Conservation (phyloP, 2,113 vertebrate genomes). For the Cyphomyrus plagiostoma region DNA sequence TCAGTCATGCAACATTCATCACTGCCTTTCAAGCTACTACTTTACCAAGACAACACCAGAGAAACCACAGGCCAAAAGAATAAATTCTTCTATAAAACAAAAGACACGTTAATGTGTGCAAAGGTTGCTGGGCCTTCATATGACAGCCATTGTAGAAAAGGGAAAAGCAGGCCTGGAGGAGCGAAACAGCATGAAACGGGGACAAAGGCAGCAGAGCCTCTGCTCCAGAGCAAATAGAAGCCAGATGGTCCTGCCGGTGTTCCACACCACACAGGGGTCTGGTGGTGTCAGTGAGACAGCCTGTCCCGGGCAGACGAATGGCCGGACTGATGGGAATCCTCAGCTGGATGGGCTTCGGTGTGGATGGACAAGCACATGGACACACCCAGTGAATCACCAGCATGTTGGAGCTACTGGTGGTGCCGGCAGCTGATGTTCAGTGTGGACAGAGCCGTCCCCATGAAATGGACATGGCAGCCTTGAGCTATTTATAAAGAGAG, state of each 20-base stretch:
- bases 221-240: neutral
- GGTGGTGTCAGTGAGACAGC: neutral
- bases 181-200: neutral
- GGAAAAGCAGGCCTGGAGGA: neutral
- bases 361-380: neutral
- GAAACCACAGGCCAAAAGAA: neutral
- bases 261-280: neutral
- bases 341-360: neutral
- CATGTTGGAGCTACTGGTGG: neutral
- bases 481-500: constrained; percentile 4
- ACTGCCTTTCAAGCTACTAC: neutral
- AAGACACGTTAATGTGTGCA: neutral
- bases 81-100: neutral
- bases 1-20: neutral
- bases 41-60: neutral
- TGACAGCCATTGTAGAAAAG: neutral
- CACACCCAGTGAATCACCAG: neutral
- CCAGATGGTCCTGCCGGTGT: neutral
- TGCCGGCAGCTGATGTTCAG: neutral
- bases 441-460: neutral
- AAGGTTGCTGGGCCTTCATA: neutral
- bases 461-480: neutral
- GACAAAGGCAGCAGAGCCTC: neutral
- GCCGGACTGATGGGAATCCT: neutral
- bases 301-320: neutral